A percentile compares a stretch with the other conserved stretches of the same genome.
Evolutionary conservation across 2,888 invertebrate species (phyloP).

Genomic region (Silvanus unidentatus): DNA sequence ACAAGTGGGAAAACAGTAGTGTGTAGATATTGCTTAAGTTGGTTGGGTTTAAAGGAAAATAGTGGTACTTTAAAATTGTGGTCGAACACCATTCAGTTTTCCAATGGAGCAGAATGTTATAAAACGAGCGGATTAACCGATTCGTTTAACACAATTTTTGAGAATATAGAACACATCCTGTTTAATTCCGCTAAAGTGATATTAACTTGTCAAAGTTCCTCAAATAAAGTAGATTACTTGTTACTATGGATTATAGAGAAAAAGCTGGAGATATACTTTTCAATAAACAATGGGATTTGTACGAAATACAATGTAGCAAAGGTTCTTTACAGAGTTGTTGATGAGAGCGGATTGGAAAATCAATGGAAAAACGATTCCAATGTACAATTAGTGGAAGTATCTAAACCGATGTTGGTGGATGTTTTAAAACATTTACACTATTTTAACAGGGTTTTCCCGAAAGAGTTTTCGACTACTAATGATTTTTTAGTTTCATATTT

Average conservation of each 20-base stretch:
- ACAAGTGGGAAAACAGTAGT: constrained; percentile 51
- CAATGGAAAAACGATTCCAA: constrained; percentile 52
- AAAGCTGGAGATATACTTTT: constrained; percentile 47
- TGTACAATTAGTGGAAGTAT: constrained; percentile 52
- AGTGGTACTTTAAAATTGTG: constrained; percentile 49
- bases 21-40: constrained; percentile 54
- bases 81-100: constrained; percentile 53
- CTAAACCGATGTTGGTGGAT: constrained; percentile 54
- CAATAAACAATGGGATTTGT: too few species aligned
- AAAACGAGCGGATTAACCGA: constrained; percentile 44
- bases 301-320: constrained; percentile 52
- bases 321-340: constrained; percentile 51
- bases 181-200: constrained; percentile 53
- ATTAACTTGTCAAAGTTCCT: constrained; percentile 48
- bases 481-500: constrained; percentile 57
- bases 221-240: constrained; percentile 49
- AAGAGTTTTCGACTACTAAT: constrained; percentile 51
- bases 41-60: constrained; percentile 50
- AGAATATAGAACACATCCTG: constrained; percentile 50
- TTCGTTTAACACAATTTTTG: constrained; percentile 51
- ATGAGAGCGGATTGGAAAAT: constrained; percentile 47
- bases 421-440: constrained; percentile 52
- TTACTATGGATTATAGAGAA: constrained; percentile 60
- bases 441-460: constrained; percentile 53
- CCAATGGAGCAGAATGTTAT: constrained; percentile 27